Evolutionary conservation across 2,797 vertebrate genomes (phyloP), one percentile per base, ranked within the genome.

Genomic region (Liasis olivaceus): DNA sequence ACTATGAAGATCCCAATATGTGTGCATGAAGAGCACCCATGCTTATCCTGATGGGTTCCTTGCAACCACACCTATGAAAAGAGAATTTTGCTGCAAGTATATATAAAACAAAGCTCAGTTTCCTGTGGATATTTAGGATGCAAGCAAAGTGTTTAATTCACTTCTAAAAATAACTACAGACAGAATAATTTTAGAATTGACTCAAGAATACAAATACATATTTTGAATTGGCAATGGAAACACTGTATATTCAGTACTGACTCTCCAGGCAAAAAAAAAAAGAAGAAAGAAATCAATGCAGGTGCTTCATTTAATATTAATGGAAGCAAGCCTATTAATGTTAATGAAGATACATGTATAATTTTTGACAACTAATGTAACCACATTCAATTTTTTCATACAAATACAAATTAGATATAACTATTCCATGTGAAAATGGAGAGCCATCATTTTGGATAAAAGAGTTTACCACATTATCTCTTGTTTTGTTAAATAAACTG

Each of bases 391-490:
- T 85, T n/a, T 42, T 91, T 66, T 66, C n/a, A 66, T 31, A 66
- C 42, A 81, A 47, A 81, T 47, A 86, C 54, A 91, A 15, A 66
- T 86, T 86, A 20, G 14, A 24, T 31, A 36, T 54, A 22, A 54
- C 9, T 85, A 63, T 85, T 26, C 85, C 20, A 51, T 26, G n/a
- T 54, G 92, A 95, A 95, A 1, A 9, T 58, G 36, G 93, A 89
- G 51, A 93, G 4, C n/a, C 66, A 92, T 42, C 36, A 89, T 91
- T 81, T 58, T n/a, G 24, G 9, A 87, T 92, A 93, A 94, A 92
- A 24, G 15, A 54, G 85, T 28, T 84, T 36, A 22, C 5, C 62
- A 54, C 22, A 58, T 66, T 86, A 87, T 66, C 51, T 86, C 36
- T 77, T 91, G 13, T 20, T 88, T 81, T n/a, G 26, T 88, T 81